Evolutionary conservation across 1,140 invertebrate species (phyloP).

Genomic region (Eriosoma lanigerum): DNA sequence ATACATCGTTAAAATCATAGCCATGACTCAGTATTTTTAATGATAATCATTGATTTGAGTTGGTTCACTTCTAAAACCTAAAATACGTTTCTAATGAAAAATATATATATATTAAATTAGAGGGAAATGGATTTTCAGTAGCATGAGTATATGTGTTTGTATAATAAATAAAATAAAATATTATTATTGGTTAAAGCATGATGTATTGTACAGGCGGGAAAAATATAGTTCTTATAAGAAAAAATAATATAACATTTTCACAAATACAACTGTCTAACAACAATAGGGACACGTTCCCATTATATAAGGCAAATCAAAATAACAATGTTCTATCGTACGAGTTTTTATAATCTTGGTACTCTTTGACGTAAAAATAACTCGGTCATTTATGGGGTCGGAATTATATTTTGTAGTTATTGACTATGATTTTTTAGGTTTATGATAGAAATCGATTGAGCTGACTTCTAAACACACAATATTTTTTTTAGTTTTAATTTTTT

Average conservation of each 20-base stretch:
- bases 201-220: neutral
- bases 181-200: neutral
- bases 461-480: too few species aligned
- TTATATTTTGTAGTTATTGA: neutral
- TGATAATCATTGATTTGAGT: neutral
- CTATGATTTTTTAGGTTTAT: too few species aligned
- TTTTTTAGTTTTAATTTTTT: too few species aligned
- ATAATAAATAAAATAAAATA: neutral
- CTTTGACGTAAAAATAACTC: neutral
- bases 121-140: neutral
- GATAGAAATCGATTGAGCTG: too few species aligned
- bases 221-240: too few species aligned
- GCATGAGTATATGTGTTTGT: neutral
- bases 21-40: too few species aligned
- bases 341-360: neutral
- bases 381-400: constrained; percentile 4
- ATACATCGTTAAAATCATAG: too few species aligned
- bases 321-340: neutral
- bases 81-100: neutral
- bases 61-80: neutral
- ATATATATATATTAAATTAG: neutral
- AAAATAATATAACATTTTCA: constrained; percentile 17
- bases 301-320: constrained; percentile 7
- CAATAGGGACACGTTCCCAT: constrained; percentile 26
- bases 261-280: neutral